Conservation (phyloP, 2,113 vertebrate species). For the Cottus gobio region DNA sequence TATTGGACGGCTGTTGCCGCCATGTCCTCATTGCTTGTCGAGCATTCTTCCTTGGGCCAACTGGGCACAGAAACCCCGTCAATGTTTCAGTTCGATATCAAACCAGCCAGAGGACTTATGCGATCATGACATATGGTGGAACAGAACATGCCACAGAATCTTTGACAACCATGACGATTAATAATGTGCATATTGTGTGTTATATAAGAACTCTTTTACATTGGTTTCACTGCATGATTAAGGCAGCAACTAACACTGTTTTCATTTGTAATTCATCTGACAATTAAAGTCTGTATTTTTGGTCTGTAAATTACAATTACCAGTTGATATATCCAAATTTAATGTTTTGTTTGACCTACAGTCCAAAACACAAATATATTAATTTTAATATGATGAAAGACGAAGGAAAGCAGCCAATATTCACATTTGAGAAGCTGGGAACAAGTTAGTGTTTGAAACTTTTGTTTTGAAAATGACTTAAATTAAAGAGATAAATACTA, state of each 20-base stretch:
- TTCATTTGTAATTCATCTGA: background rate
- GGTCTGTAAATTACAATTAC: background rate
- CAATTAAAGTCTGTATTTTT: background rate
- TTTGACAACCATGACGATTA: conserved; percentile 20
- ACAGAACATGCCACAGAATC: conserved; percentile 32
- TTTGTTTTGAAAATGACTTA: background rate
- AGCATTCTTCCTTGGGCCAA: conserved; percentile 62
- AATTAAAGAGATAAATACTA: too few relatives aligned
- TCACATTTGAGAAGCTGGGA: background rate
- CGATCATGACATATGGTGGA: conserved; percentile 34
- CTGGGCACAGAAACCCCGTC: conserved; percentile 45
- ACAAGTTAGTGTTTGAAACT: background rate
- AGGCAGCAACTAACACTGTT: background rate
- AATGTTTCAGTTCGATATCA: conserved; percentile 40
- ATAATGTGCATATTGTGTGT: conserved; percentile 7
- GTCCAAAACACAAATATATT: background rate
- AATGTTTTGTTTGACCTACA: background rate
- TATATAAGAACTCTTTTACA: conserved; percentile 8
- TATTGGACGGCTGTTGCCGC: conserved; percentile 79
- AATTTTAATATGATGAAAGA: background rate
- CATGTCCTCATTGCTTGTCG: conserved; percentile 64
- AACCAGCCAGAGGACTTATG: conserved; percentile 22
- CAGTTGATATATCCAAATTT: background rate
- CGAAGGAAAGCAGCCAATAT: background rate
- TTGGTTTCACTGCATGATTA: background rate